Evolutionary conservation across 2,888 invertebrate genomes (phyloP).

Genomic region (Aphodius granarius): DNA sequence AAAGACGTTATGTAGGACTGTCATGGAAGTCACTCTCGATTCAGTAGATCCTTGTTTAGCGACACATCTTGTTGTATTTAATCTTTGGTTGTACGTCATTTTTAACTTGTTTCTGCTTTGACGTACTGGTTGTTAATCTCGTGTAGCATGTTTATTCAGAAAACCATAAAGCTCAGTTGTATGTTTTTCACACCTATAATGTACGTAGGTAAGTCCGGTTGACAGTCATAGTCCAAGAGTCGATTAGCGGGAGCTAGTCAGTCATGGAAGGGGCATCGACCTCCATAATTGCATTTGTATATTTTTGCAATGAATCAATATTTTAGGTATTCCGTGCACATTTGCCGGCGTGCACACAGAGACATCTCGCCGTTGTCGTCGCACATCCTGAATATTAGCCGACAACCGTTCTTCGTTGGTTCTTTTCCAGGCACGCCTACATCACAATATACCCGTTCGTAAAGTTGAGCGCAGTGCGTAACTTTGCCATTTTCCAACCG

Average conservation of each 20-base stretch:
- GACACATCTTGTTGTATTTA: too few relatives aligned
- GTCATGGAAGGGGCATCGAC: background rate
- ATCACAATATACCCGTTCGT: background rate
- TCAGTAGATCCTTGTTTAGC: too few relatives aligned
- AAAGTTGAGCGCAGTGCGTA: background rate
- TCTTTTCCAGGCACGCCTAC: background rate
- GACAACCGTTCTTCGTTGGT: background rate
- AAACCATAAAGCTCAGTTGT: background rate
- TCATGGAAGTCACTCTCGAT: too few relatives aligned
- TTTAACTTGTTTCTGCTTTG: too few relatives aligned
- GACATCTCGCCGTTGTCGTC: background rate
- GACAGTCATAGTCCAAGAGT: slow-evolving; percentile 17
- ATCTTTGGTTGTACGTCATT: too few relatives aligned
- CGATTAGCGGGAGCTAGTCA: background rate
- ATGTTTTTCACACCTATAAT: background rate
- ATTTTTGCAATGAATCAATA: slow-evolving; percentile 25
- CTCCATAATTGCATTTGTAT: slow-evolving; percentile 27
- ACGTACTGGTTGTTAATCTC: too few relatives aligned
- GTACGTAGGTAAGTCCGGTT: background rate
- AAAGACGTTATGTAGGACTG: too few relatives aligned
- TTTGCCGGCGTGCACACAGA: background rate
- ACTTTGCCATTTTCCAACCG: background rate
- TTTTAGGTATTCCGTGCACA: slow-evolving; percentile 17
- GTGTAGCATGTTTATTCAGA: too few relatives aligned
- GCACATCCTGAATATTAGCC: slow-evolving; percentile 24